Base-by-base conservation (phyloP, 1,140 invertebrate species). In the Andricus grossulariae region DNA sequence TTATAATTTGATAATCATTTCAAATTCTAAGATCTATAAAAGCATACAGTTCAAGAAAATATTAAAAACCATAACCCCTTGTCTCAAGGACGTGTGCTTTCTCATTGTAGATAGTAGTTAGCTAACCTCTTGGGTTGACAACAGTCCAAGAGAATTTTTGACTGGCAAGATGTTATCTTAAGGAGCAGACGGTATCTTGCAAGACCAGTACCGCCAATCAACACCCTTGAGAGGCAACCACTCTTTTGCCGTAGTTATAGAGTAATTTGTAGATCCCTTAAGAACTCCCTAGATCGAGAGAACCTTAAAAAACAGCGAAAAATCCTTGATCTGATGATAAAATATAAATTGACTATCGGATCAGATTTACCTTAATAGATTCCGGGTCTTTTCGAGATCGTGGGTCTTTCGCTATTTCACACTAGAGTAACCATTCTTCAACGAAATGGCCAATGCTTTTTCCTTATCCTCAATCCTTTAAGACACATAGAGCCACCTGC, bases 401-500 rank as follows among this genome's bases (percentile, higher is more conserved):
- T 13, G 12, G 15, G 5, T 32, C 32, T 21, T 66, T 66, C 60
- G 15, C 60, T 66, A 32, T 66, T 66, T 66, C 25, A 1, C 15
- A 12, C 6, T 32, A 54, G 52, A 18, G 13, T 11, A 66, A 66
- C 60, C 60, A 66, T 66, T 66, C 15, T 39, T 66, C 3, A 16
- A 66, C 32, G n/a, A 39, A 66, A 66, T 45, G 25, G 60, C 15
- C 25, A 66, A 15, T 32, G 25, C 12, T 32, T 12, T 32, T 18
- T 54, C 52, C 52, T n/a, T 54, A 11, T 18, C 18, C 52, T 16
- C n/a, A 60, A 39, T 66, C 60, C 57, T 15, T 50, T 45, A 18
- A 50, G 49, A 49, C 11, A 54, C 10, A 49, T 25, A 15, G 3
- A 54, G 75, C 73, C 73, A 66, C 75, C 3, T 71, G 71, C 50